Evolutionary conservation across 2,888 invertebrate species (phyloP), one percentile per base, ranked within the genome.

Genomic region (Agrotis clavis): DNA sequence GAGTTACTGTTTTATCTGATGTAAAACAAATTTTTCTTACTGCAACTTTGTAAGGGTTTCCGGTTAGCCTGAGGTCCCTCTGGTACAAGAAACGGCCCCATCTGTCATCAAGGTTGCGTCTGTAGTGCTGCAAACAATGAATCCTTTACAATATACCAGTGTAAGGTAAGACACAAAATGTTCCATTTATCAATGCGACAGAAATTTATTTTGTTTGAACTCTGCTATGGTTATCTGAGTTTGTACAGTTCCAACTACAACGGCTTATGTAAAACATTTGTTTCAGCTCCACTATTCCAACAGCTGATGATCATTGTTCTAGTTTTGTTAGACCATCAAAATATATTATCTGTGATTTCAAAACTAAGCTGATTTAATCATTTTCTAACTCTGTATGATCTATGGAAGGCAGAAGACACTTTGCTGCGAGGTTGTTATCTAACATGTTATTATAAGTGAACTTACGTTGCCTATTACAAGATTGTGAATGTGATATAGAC

Each of bases 401-500:
- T 78, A 72, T 78, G 71, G 60, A 62, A 59, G 69, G 57, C 61
- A 59, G 35, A 72, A 71, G 74, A 56, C 54, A 79, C 66, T 72
- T 19, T 72, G 47, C 61, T 60, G 67, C 35, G 51, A 64, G 54
- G 74, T 82, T 90, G 93, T 94, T 95, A 95, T 86, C 93, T 95
- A 95, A 95, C 84, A 91, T 74, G 59, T 86, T 79, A 80, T 9
- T 50, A 66, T 92, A 95, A 96, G 63, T 76, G 63, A 81, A 97
- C 97, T 97, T 94, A 97, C 97, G 87, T 97, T 98, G 87, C 97
- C 97, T 78, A 97, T 77, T 9, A 90, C 86, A 77, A 97, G 88
- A 90, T 97, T 97, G 91, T 97, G 97, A 78, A 97, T 81, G 86
- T 97, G 97, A 89, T 97, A 97, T 56, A 97, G 94, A 4, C 96